These are phyloP conservation scores for Harpegnathos saltator DNA, from an alignment of 1,140 invertebrate genomes.

Conservation along the genomic window DNA sequence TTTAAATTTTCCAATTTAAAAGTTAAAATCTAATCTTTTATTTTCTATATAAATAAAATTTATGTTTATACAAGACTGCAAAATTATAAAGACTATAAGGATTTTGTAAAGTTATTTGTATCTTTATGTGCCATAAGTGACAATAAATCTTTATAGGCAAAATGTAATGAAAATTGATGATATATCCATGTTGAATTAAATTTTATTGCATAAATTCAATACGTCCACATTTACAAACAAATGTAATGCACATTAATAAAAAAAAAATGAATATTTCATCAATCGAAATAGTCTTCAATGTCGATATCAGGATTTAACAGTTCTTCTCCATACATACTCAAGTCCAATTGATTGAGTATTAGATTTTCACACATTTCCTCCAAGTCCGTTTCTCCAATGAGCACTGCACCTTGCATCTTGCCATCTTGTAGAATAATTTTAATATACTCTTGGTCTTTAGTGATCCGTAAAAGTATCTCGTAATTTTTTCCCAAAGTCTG, in stretches of 20 bases:
- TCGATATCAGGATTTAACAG: conserved; percentile 98
- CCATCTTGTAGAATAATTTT: conserved; percentile 96
- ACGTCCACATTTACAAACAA: background rate
- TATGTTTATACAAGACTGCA: background rate
- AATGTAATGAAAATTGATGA: background rate
- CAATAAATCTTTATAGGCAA: conserved; percentile 40
- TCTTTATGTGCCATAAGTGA: conserved; percentile 8
- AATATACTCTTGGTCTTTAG: conserved; percentile 94
- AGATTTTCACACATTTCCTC: conserved; percentile 99
- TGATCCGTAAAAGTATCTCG: conserved; percentile 95
- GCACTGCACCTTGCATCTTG: conserved; percentile 95
- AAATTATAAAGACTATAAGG: background rate
- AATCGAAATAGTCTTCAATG: conserved; percentile 99
- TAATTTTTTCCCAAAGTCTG: conserved; percentile 94
- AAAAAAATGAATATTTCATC: conserved; percentile 68
- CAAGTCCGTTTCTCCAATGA: conserved; percentile 98
- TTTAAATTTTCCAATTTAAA: conserved; percentile 33
- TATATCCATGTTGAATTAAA: background rate
- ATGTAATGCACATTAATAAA: background rate
- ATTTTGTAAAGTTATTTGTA: conserved; percentile 36
- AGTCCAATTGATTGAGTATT: conserved; percentile 97
- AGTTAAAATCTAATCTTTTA: conserved; percentile 27
- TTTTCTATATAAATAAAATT: background rate
- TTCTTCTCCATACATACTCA: conserved; percentile 95
- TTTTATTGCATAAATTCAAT: conserved; percentile 1